phyloP scores from a whole-genome alignment of 1,140 invertebrate genomes.

The Philopotamus ludificatus region DNA sequence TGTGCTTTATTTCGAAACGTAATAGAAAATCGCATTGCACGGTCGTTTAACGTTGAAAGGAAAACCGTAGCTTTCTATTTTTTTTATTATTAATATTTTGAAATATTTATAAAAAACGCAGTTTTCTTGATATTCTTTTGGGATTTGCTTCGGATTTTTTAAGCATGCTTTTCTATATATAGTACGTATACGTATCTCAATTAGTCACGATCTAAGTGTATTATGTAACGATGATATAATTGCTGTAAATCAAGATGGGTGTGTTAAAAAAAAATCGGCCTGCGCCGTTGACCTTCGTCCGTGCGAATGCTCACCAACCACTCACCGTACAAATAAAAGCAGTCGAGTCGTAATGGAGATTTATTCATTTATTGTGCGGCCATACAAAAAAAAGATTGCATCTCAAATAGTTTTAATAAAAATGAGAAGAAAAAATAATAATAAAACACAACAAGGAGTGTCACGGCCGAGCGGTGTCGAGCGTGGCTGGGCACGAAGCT shows the following conservation, averaged over 20 bases:
- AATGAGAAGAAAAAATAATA: slow-evolving; percentile 11
- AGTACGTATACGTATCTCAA: not conserved
- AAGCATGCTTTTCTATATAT: too few species aligned
- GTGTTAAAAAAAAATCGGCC: not conserved
- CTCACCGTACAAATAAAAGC: not conserved
- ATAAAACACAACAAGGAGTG: slow-evolving; percentile 21
- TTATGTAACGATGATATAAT: not conserved
- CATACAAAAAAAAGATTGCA: not conserved
- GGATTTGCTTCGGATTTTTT: too few species aligned
- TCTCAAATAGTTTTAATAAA: not conserved
- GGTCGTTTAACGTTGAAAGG: too few species aligned
- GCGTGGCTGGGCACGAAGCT: slow-evolving; percentile 19
- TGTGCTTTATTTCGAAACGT: too few species aligned
- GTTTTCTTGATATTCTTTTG: too few species aligned
- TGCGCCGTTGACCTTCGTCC: not conserved
- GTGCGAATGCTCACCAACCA: not conserved
- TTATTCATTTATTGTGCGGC: not conserved
- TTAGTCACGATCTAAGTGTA: not conserved
- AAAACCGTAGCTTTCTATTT: too few species aligned
- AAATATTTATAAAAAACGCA: too few species aligned
- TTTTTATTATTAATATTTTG: too few species aligned
- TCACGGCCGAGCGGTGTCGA: slow-evolving; percentile 15
- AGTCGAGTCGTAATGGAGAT: not conserved
- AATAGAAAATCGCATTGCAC: too few species aligned
- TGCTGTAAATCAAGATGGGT: not conserved